Evolutionary conservation across 2,797 vertebrate species (phyloP).

Genomic region (Cyprinella venusta): DNA sequence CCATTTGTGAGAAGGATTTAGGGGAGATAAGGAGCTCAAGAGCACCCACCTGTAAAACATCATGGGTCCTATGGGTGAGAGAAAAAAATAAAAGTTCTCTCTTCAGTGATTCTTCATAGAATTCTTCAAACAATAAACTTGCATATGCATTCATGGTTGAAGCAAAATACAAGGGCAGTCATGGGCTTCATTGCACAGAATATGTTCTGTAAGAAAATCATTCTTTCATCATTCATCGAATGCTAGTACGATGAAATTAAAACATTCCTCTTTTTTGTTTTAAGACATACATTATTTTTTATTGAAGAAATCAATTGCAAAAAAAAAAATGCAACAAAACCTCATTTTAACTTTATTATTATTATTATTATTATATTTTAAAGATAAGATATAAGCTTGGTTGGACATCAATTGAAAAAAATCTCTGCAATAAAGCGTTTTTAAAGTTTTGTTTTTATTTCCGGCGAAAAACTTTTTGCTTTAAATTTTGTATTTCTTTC

Average conservation of each 20-base stretch:
- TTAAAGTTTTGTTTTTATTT: neutral
- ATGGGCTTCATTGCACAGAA: neutral
- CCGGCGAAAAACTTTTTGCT: neutral
- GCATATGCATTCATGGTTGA: neutral
- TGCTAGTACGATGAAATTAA: no score
- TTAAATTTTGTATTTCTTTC: neutral
- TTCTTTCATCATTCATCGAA: no score
- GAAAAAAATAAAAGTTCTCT: neutral
- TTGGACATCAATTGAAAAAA: neutral
- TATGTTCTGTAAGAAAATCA: no score
- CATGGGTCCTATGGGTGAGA: neutral
- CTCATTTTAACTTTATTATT: neutral
- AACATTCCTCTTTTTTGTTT: neutral
- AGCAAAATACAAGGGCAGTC: neutral
- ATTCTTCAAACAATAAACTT: neutral
- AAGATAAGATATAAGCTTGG: neutral
- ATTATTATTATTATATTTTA: neutral
- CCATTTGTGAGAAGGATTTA: constrained; percentile 21
- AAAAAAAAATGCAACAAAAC: neutral
- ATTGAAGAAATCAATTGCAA: neutral
- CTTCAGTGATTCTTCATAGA: neutral
- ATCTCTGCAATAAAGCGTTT: neutral
- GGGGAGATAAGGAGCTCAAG: constrained; percentile 28
- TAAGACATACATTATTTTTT: neutral
- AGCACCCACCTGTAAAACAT: neutral